Conservation (phyloP, 2,888 invertebrate species). For the Volucella zonaria region DNA sequence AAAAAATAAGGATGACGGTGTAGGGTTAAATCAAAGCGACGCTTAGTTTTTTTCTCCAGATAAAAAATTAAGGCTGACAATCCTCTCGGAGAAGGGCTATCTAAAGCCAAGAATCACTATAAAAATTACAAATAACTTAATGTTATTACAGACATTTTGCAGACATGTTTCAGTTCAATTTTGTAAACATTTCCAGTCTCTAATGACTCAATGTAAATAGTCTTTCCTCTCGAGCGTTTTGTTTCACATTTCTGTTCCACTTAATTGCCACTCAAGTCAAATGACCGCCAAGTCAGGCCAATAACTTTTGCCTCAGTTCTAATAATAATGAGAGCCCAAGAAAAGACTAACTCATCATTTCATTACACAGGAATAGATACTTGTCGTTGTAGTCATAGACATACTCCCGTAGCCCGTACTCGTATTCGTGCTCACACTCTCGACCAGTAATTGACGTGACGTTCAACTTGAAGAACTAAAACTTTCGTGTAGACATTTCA, state of each 20-base stretch:
- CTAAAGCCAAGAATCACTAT: too few species aligned
- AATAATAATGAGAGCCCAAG: conserved; percentile 5
- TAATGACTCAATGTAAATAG: background rate
- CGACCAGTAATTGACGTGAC: background rate
- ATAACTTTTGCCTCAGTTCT: background rate
- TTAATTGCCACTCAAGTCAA: conserved; percentile 33
- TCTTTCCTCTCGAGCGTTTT: background rate
- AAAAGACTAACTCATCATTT: background rate
- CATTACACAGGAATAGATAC: too few species aligned
- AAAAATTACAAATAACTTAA: too few species aligned
- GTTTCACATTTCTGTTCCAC: conserved; percentile 21
- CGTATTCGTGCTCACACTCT: background rate
- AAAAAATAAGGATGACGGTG: too few species aligned
- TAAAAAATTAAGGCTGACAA: too few species aligned
- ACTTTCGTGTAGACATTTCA: conserved; percentile 42
- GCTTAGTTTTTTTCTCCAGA: too few species aligned
- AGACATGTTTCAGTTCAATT: too few species aligned
- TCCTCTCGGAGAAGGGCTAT: too few species aligned
- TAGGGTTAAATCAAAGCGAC: too few species aligned
- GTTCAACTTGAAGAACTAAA: conserved; percentile 13
- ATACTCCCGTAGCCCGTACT: background rate
- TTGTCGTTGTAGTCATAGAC: too few species aligned
- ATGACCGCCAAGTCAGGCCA: conserved; percentile 13
- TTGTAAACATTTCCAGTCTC: too few species aligned
- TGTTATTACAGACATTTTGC: too few species aligned